A percentile compares a stretch with the other conserved stretches of the same genome.
phyloP scores from a whole-genome alignment of 2,888 invertebrate genomes.

The Cataglyphis rosenhaueri region DNA sequence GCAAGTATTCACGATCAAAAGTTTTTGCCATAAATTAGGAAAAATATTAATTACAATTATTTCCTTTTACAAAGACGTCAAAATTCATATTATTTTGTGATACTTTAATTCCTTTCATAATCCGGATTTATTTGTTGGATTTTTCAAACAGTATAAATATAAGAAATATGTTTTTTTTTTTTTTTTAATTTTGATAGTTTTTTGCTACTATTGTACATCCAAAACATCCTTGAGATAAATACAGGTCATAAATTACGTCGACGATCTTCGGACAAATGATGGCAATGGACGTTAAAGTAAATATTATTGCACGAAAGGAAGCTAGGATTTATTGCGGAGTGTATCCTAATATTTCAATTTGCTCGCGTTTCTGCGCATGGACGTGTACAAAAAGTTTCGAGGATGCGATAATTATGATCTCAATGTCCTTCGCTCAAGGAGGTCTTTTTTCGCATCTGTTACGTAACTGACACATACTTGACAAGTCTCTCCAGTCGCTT shows the following conservation, averaged over 20 bases:
- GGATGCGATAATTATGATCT: constrained; percentile 34
- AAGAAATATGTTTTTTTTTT: no score
- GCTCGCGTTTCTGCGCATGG: not conserved
- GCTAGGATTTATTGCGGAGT: not conserved
- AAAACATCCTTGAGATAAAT: no score
- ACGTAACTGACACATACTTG: constrained; percentile 38
- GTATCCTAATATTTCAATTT: not conserved
- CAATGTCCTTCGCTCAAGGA: constrained; percentile 24
- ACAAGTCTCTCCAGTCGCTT: constrained; percentile 15
- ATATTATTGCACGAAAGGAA: not conserved
- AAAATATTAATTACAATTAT: no score
- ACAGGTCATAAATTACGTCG: not conserved
- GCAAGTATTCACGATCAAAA: no score
- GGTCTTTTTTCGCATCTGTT: constrained; percentile 30
- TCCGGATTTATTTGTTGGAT: no score
- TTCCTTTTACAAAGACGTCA: no score
- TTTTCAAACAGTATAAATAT: no score
- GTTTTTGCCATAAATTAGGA: no score
- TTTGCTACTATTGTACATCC: no score
- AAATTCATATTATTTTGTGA: no score
- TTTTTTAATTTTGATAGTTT: no score
- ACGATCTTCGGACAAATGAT: not conserved
- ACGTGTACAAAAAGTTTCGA: constrained; percentile 25
- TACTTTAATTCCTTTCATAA: no score
- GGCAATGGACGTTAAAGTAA: not conserved